Conservation (phyloP, 2,888 invertebrate genomes). For the Lymantria monacha region DNA sequence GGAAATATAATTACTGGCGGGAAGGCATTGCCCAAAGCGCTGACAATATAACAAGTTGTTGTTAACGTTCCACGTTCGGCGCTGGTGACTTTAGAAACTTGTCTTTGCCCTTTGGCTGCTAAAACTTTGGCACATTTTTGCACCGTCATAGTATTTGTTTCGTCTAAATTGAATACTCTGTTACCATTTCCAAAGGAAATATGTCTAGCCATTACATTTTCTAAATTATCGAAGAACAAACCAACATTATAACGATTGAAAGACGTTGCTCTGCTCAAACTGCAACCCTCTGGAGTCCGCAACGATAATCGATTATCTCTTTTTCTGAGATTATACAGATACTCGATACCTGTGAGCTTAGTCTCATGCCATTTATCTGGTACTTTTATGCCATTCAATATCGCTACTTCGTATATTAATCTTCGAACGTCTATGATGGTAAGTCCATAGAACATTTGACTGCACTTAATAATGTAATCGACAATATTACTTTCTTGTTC, state of each 20-base stretch:
- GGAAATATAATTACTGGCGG: conserved; percentile 9
- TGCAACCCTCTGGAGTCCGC: conserved; percentile 20
- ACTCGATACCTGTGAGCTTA: conserved; percentile 23
- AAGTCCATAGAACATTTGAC: conserved; percentile 9
- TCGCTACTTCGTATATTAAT: conserved; percentile 16
- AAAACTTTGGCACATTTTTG: not conserved
- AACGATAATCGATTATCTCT: conserved; percentile 12
- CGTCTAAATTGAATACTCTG: not conserved
- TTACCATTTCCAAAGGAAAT: too few relatives aligned
- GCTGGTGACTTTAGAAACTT: not conserved
- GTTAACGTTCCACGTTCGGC: not conserved
- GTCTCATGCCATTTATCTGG: conserved; percentile 25
- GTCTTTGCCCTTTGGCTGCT: not conserved
- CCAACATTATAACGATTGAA: conserved; percentile 22
- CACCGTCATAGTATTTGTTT: not conserved
- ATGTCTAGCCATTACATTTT: not conserved
- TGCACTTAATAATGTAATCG: conserved; percentile 13
- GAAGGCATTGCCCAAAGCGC: not conserved
- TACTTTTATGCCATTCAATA: conserved; percentile 10
- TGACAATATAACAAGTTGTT: too few relatives aligned
- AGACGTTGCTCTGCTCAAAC: conserved; percentile 25
- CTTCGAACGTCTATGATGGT: conserved; percentile 13
- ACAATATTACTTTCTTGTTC: conserved; percentile 5
- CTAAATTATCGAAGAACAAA: conserved; percentile 4
- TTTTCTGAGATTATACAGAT: conserved; percentile 20